A percentile compares a stretch with the other conserved stretches of the same genome.
Evolutionary conservation across 1,140 invertebrate genomes (phyloP).

Genomic region (Magallana ariakensis): DNA sequence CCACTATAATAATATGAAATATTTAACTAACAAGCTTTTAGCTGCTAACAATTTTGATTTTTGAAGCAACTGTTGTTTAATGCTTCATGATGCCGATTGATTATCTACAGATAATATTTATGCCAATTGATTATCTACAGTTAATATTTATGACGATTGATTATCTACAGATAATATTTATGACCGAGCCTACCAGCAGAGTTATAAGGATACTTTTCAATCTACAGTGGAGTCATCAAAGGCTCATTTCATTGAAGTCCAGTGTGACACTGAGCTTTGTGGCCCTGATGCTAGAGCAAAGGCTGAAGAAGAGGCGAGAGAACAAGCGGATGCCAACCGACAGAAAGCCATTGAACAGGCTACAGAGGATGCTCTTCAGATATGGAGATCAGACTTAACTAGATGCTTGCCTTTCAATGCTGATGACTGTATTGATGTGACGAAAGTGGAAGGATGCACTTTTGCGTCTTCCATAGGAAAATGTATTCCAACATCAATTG

Average conservation of each 20-base stretch:
- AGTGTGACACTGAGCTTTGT: neutral
- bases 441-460: no score
- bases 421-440: no score
- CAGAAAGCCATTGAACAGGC: neutral
- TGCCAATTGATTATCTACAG: neutral
- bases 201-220: neutral
- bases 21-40: no score
- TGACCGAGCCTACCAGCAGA: neutral
- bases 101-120: neutral
- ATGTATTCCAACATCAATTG: no score
- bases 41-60: no score
- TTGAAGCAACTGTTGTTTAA: no score
- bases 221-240: neutral
- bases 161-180: neutral
- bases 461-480: no score
- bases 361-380: no score
- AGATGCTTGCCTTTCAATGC: no score
- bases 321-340: neutral
- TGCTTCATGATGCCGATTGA: no score
- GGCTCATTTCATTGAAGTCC: neutral
- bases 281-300: neutral
- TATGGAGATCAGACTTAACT: no score
- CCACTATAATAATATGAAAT: no score
- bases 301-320: neutral
- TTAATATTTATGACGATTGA: neutral